Evolutionary conservation across 2,888 invertebrate genomes (phyloP).

Genomic region (Acrobeloides nanus): DNA sequence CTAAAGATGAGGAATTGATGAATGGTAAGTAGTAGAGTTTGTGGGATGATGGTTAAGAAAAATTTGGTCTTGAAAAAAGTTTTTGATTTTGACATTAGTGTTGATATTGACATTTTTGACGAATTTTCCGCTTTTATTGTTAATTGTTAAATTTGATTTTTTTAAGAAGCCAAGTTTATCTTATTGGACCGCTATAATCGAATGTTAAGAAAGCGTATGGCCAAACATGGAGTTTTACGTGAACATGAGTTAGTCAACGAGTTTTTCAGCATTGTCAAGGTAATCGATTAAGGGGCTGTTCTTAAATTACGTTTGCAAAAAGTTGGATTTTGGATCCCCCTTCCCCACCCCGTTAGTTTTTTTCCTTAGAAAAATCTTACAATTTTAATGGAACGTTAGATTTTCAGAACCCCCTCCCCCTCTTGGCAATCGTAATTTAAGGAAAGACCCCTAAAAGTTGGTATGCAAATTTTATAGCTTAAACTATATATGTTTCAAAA

Average conservation of each 20-base stretch:
- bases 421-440: no score
- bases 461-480: no score
- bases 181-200: slow-evolving; percentile 23
- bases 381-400: no score
- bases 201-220: slow-evolving; percentile 11
- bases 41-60: background rate
- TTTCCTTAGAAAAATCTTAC: no score
- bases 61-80: background rate
- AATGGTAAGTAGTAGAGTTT: no score
- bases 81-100: background rate
- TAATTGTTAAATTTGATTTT: background rate
- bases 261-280: slow-evolving; percentile 33
- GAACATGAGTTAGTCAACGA: slow-evolving; percentile 37
- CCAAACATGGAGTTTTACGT: slow-evolving; percentile 22
- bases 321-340: no score
- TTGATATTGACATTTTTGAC: background rate
- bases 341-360: no score
- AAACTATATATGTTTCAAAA: no score
- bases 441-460: no score
- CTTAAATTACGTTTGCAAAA: no score
- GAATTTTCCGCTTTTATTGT: background rate
- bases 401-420: no score
- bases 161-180: slow-evolving; percentile 23
- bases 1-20: slow-evolving; percentile 15
- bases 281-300: no score